Base-by-base conservation (phyloP, 2,888 invertebrate species). In the Cetonia aurata region DNA sequence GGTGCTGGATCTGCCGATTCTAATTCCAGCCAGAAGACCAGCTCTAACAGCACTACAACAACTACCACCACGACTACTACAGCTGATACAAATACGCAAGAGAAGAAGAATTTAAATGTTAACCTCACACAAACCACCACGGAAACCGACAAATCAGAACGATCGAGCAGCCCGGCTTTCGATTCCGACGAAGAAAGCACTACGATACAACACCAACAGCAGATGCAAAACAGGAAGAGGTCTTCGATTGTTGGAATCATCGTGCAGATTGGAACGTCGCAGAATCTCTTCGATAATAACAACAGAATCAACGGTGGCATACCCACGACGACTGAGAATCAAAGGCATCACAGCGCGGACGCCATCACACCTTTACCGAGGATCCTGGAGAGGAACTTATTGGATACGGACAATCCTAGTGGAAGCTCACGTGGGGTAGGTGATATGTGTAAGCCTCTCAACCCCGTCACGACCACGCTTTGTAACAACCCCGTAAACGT, bases 101-200 rank as follows among this genome's bases (percentile, higher is more conserved):
- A 79, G 44, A 78, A 75, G 50, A 77, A 77, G 50, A 79, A 79
- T 52, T 77, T 79, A 69, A 78, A 76, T 73, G 78, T 80, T 72
- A 75, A 79, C 59, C 67, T 60, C 50, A 67, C 71, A 44, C 72
- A 73, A 42, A 52, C 55, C 2, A 62, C 57, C 13, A 48, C 67
- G 15, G 57, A 50, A 42, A 86, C 86, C 75, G 92, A 94, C 81
- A 91, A 90, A 77, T 90, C 90, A 4, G 94, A 95, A 78, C 87
- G 96, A 50, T 96, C 96, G 0, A 96, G 96, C 79, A 96, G 96
- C 82, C 91, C 96, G 0, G 96, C 96, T 0, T 98, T 97, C 81
- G 97, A 97, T 79, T 97, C 97, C 0, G 97, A 98, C 81, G 96
- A 97, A 73, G 97, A 98, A 79, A 93, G 93, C 73, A 91, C 90